Percentiles rank a stretch among this genome's conserved stretches.
Evolutionary conservation across 2,797 vertebrate species (phyloP).

Genomic region (Chaetophractus vellerosus): DNA sequence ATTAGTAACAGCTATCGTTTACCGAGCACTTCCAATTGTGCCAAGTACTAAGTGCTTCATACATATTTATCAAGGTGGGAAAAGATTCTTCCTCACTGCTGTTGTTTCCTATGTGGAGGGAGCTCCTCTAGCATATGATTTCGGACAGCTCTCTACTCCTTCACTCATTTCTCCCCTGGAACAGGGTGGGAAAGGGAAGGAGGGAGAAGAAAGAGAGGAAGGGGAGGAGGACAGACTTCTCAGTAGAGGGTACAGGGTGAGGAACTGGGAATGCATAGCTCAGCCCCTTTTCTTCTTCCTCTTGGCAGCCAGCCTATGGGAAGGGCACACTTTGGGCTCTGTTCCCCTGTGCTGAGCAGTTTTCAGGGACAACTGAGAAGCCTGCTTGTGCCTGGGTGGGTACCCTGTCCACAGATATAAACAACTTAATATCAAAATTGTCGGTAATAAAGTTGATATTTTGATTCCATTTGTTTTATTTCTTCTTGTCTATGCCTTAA

Average conservation of each 20-base stretch:
- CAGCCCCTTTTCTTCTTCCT: not conserved
- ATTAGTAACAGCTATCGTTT: not conserved
- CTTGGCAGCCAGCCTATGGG: not conserved
- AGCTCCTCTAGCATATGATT: not conserved
- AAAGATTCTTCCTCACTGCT: not conserved
- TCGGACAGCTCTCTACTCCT: not conserved
- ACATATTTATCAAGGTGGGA: not conserved
- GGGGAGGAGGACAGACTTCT: not conserved
- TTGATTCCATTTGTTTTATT: not conserved
- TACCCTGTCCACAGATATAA: not conserved
- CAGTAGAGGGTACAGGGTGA: not conserved
- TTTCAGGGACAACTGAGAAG: not conserved
- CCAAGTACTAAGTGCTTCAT: not conserved
- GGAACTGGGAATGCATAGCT: not conserved
- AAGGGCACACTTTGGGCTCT: not conserved
- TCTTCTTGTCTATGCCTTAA: not conserved
- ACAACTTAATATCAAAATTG: not conserved
- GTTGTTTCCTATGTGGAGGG: not conserved
- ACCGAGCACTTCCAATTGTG: not conserved
- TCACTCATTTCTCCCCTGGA: not conserved
- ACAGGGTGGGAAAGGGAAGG: not conserved
- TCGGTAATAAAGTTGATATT: not conserved
- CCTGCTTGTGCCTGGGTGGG: not conserved
- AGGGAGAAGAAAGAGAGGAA: not conserved
- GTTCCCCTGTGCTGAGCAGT: not conserved